Percentiles rank a stretch among this genome's conserved stretches.
Conservation (phyloP, 2,797 vertebrate species). For the Perdix hodgsoniae region DNA sequence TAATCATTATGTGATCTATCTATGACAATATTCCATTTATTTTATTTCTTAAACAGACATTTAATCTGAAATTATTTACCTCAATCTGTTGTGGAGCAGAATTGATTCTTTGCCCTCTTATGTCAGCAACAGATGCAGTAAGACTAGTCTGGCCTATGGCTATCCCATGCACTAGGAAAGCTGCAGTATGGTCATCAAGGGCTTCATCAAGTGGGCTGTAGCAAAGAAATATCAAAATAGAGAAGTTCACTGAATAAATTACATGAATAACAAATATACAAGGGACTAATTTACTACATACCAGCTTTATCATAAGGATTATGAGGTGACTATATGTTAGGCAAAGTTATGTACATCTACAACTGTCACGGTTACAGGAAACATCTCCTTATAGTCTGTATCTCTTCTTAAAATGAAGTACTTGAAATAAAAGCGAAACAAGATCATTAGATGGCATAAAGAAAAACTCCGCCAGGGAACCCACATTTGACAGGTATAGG, state of each 20-base stretch:
- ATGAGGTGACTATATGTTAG: not conserved
- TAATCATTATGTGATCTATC: not conserved
- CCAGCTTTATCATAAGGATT: not conserved
- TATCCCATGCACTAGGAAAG: slow-evolving; percentile 88
- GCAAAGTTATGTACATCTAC: not conserved
- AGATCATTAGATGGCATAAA: not conserved
- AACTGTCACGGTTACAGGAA: not conserved
- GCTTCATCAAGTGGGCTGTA: slow-evolving; percentile 85
- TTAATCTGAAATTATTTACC: slow-evolving; percentile 74
- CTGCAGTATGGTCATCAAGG: slow-evolving; percentile 86
- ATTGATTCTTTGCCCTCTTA: slow-evolving; percentile 83
- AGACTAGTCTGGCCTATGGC: slow-evolving; percentile 92
- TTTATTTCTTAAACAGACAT: rapidly evolving
- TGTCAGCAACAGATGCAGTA: slow-evolving; percentile 86
- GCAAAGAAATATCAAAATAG: not conserved
- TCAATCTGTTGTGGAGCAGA: slow-evolving; percentile 92
- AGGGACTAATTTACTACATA: not conserved
- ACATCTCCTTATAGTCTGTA: not conserved
- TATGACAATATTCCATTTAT: not conserved
- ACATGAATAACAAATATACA: not conserved
- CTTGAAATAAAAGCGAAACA: not conserved
- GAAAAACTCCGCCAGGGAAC: not conserved
- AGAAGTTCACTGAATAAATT: not conserved
- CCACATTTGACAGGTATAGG: not conserved
- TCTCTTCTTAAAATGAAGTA: not conserved